Evolutionary conservation across 2,113 vertebrate species (phyloP).

Genomic region (Cebidichthys violaceus): DNA sequence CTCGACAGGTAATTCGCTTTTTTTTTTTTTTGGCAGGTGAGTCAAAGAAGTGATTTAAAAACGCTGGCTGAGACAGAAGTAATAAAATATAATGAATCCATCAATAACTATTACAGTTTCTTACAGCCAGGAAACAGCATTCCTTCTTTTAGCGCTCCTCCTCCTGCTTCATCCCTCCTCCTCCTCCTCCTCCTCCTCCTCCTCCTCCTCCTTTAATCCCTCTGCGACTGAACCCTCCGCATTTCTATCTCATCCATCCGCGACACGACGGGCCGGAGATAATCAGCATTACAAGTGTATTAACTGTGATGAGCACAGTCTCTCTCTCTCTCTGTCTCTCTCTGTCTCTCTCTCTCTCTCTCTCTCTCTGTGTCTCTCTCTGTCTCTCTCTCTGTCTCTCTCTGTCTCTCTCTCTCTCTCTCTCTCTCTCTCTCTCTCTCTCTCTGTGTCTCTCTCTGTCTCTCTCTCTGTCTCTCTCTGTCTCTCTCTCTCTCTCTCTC

Average conservation of each 20-base stretch:
- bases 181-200: constrained; percentile 8
- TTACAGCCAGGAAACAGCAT: not conserved
- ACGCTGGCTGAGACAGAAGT: not conserved
- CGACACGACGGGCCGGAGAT: constrained; percentile 50
- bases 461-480: too few relatives aligned
- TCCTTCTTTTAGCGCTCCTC: not conserved
- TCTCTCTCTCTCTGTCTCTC: not conserved
- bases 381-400: not conserved
- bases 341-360: not conserved
- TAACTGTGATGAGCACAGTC: constrained; percentile 48
- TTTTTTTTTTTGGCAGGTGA: constrained; percentile 5
- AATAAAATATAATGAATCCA: constrained; percentile 8
- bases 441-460: not conserved
- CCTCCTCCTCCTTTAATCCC: constrained; percentile 37
- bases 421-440: not conserved
- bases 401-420: not conserved
- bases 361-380: constrained; percentile 15
- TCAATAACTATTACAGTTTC: not conserved
- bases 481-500: not conserved
- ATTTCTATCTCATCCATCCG: constrained; percentile 52
- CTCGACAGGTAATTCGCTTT: constrained; percentile 15
- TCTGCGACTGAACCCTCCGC: constrained; percentile 19
- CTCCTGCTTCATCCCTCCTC: constrained; percentile 25
- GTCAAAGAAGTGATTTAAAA: constrained; percentile 4
- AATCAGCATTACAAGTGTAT: constrained; percentile 65